phyloP scores from a whole-genome alignment of 2,113 vertebrate genomes.

The Rhizomys pruinosus region DNA sequence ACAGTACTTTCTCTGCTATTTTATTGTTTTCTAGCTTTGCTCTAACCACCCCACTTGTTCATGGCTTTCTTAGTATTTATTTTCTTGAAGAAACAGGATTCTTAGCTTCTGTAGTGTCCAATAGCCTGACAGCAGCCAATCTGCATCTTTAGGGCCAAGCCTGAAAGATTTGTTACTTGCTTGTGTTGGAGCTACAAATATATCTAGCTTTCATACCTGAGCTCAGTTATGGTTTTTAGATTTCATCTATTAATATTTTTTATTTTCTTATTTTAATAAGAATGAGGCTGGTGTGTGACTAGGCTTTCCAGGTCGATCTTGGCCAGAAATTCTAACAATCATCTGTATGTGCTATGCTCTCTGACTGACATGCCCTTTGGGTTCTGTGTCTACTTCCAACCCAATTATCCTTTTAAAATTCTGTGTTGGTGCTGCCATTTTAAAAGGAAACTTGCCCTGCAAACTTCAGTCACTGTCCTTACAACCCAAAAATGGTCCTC shows the following conservation, averaged over 20 bases:
- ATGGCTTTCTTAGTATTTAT: not conserved
- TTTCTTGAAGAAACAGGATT: not conserved
- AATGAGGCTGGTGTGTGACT: not conserved
- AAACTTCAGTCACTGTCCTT: not conserved
- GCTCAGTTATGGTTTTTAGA: not conserved
- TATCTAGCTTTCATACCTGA: slow-evolving; percentile 4
- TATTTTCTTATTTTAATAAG: slow-evolving; percentile 6
- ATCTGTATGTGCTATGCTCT: not conserved
- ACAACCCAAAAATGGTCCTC: not conserved
- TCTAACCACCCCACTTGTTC: not conserved
- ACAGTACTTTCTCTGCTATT: not conserved
- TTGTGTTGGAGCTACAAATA: not conserved
- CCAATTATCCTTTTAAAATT: slow-evolving; percentile 16
- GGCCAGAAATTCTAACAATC: not conserved
- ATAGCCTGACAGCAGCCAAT: not conserved
- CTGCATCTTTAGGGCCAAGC: not conserved
- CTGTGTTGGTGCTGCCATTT: not conserved
- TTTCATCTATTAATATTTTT: slow-evolving; percentile 10
- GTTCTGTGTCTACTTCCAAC: not conserved
- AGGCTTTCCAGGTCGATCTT: not conserved
- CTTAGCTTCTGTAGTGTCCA: not conserved
- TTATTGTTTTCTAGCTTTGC: not conserved
- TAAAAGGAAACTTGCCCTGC: not conserved
- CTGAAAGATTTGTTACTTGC: not conserved
- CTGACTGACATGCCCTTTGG: not conserved